Evolutionary conservation across 2,113 vertebrate genomes (phyloP), one percentile per base, ranked within the genome.

Genomic region (Bujurquina vittata): DNA sequence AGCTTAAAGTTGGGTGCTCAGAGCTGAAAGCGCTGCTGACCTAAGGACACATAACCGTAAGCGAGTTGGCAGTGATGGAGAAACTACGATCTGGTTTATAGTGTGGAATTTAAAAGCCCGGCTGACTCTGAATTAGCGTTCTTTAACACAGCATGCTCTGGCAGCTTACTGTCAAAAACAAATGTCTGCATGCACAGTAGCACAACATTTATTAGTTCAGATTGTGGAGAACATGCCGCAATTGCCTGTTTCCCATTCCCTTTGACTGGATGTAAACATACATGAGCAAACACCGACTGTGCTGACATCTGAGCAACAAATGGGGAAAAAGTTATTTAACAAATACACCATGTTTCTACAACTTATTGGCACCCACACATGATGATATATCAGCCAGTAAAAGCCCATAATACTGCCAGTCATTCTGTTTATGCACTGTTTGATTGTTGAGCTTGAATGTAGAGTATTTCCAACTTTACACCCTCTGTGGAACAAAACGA

Each of bases 401-500:
- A 80, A 18, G 17, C 62, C 62, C 63, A 17, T 0, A 33, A 75
- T 10, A 26, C 31, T 17, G 5, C 18, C 52, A 69, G 72, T 60
- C 6, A 59, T 79, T 85, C 63, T 74, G 18, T 79, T 60, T 29
- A 67, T 8, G 75, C 76, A 77, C 59, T 17, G 85, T 86, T 80
- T 79, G 81, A 72, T 23, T 75, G 49, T 63, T 40, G 20, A 79
- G 59, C 69, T 80, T 20, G 0, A 17, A 84, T 49, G 82, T 72
- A 12, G 18, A 54, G 46, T 83, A 61, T 89, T 86, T 85, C 80
- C 54, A 62, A 17, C 83, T 79, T 63, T 10, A 7, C 14, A 80
- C 86, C 56, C 88, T 87, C 90, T 1, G 31, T 7, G 78, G 87
- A 75, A 84, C 55, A 40, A 84, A 90, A 82, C 49, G 59, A 88